A percentile compares a stretch with the other conserved stretches of the same genome.
phyloP scores from a whole-genome alignment of 1,140 invertebrate species.

The Armadillidium nasatum region DNA sequence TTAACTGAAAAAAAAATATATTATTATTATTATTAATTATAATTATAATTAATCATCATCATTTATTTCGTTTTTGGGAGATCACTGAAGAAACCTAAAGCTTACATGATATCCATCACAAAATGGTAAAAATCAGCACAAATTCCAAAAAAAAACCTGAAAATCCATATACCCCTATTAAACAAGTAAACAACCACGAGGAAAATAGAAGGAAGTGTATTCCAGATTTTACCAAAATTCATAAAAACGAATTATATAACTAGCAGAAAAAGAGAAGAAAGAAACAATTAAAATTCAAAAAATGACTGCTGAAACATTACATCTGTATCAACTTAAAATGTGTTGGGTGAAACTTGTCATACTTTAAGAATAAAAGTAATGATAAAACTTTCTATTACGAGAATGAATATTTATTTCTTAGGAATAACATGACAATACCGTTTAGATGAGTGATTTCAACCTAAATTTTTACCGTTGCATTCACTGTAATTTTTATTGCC shows the following conservation, averaged over 20 bases:
- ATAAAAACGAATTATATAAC: neutral
- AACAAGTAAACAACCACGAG: neutral
- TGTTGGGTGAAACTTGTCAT: too few species aligned
- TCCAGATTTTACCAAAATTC: neutral
- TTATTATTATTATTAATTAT: neutral
- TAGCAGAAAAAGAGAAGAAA: too few species aligned
- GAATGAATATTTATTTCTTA: too few species aligned
- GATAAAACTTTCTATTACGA: too few species aligned
- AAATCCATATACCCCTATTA: neutral
- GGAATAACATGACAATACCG: too few species aligned
- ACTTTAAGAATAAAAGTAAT: too few species aligned
- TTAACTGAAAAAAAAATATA: constrained; percentile 57
- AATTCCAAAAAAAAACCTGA: too few species aligned
- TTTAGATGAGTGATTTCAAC: too few species aligned
- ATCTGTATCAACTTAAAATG: neutral
- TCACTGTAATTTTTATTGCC: too few species aligned
- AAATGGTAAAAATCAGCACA: neutral
- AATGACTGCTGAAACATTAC: neutral
- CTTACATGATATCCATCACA: neutral
- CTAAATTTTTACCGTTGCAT: too few species aligned
- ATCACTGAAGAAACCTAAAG: neutral
- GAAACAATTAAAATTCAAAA: neutral
- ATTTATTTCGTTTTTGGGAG: too few species aligned
- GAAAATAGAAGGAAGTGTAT: neutral
- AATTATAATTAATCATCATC: neutral